These are phyloP conservation scores for Morinoia aosen DNA, from an alignment of 2,888 invertebrate species.

Conservation along the genomic window DNA sequence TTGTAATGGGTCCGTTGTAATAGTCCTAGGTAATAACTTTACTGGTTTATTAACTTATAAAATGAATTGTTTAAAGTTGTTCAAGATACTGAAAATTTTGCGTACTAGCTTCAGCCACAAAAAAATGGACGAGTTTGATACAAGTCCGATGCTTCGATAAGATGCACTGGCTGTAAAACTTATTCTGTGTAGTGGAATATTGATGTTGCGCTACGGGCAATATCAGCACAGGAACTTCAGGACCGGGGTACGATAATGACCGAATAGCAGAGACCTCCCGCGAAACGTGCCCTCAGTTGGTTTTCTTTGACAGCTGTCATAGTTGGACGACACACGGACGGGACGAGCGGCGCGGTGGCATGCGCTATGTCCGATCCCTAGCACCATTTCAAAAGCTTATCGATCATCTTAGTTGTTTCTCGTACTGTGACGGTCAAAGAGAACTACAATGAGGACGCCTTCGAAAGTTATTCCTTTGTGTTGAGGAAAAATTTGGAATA, in stretches of 20 bases:
- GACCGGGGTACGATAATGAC: neutral
- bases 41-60: too few species aligned
- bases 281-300: slow-evolving; percentile 13
- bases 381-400: neutral
- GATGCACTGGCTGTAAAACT: neutral
- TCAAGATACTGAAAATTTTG: too few species aligned
- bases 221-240: neutral
- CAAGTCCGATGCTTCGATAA: neutral
- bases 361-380: neutral
- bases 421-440: neutral
- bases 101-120: neutral
- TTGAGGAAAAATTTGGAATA: neutral
- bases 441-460: neutral
- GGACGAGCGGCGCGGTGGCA: neutral
- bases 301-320: slow-evolving; percentile 32
- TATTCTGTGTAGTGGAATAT: neutral
- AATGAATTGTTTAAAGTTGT: too few species aligned
- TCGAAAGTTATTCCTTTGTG: neutral
- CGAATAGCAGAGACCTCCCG: slow-evolving; percentile 27
- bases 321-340: neutral
- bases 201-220: neutral
- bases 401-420: neutral
- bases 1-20: too few species aligned
- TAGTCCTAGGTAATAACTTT: too few species aligned
- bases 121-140: neutral